phyloP scores from a whole-genome alignment of 2,888 invertebrate species.

The Aspidiotus rigidus region DNA sequence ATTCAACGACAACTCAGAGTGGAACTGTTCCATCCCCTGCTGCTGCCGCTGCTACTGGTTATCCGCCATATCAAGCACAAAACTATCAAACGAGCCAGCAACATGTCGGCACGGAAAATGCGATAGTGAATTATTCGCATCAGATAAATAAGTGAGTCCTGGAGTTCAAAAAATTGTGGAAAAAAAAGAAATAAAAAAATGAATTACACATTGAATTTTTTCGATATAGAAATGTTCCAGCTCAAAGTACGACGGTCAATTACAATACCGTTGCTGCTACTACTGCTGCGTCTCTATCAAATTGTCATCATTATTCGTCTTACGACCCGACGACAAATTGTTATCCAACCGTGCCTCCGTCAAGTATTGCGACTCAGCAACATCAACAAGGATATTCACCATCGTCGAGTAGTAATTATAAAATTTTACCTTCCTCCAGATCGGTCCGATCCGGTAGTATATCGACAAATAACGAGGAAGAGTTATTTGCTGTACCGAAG shows the following conservation, averaged over 20 bases:
- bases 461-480: conserved; percentile 21
- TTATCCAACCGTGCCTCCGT: conserved; percentile 8
- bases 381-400: background rate
- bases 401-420: conserved; percentile 22
- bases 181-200: too few species aligned
- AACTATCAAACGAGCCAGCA: conserved; percentile 9
- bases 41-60: background rate
- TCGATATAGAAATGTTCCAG: background rate
- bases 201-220: too few species aligned
- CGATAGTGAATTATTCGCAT: conserved; percentile 20
- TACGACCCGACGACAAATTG: background rate
- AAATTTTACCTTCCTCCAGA: conserved; percentile 22
- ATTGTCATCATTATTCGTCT: background rate
- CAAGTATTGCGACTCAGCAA: background rate
- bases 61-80: conserved; percentile 18
- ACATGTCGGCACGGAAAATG: conserved; percentile 1
- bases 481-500: conserved; percentile 28
- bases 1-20: conserved; percentile 6
- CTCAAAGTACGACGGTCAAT: conserved; percentile 3
- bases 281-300: too few species aligned
- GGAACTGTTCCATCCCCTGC: background rate
- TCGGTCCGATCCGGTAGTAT: conserved; percentile 15
- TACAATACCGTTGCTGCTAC: background rate
- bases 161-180: too few species aligned
- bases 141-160: conserved; percentile 21